Evolutionary conservation across 2,113 vertebrate species (phyloP).

Genomic region (Albula glossodonta): DNA sequence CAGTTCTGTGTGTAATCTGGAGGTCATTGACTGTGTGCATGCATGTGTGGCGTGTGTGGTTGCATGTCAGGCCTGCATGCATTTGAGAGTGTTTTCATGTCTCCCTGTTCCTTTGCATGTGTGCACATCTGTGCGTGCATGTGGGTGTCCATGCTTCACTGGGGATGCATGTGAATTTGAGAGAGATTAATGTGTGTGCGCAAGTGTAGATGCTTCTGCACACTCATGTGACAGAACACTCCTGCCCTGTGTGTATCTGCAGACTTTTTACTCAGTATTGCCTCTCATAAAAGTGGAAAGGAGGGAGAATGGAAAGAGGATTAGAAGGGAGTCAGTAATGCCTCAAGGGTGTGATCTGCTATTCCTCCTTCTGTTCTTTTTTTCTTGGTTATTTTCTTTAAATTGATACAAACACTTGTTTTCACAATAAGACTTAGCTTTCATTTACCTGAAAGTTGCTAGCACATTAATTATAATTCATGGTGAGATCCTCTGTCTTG

Average conservation of each 20-base stretch:
- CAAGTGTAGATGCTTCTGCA: background rate
- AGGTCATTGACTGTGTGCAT: background rate
- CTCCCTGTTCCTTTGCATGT: background rate
- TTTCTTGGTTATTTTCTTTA: background rate
- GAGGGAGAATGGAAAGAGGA: background rate
- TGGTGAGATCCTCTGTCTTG: background rate
- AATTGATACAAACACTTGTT: background rate
- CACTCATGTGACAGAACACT: background rate
- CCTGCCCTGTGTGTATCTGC: background rate
- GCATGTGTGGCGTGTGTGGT: background rate
- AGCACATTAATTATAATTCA: background rate
- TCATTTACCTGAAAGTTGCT: background rate
- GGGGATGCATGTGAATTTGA: background rate
- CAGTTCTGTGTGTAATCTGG: background rate
- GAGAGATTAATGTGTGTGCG: background rate
- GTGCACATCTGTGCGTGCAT: background rate
- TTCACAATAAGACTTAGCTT: background rate
- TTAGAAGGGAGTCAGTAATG: background rate
- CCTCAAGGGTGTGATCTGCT: background rate
- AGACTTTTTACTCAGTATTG: slow-evolving; percentile 13
- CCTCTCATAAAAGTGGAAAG: slow-evolving; percentile 3
- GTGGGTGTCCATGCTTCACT: background rate
- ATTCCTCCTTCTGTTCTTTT: background rate
- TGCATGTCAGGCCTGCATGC: background rate
- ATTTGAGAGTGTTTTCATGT: background rate